Evolutionary conservation across 2,113 vertebrate species (phyloP).

Genomic region (Lamprologus lemairii): DNA sequence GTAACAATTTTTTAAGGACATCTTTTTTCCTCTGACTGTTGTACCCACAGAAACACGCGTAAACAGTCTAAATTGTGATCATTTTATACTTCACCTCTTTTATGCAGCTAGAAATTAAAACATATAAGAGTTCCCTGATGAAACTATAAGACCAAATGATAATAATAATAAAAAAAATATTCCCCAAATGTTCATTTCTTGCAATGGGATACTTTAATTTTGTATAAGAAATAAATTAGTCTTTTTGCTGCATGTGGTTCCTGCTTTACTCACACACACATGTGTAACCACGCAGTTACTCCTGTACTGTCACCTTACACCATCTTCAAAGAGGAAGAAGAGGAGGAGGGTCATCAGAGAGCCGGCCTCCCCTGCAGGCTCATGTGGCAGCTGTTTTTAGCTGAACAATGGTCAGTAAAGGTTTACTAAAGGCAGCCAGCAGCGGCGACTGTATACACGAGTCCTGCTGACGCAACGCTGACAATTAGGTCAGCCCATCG

Average conservation of each 20-base stretch:
- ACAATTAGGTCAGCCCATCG: not conserved
- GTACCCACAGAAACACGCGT: not conserved
- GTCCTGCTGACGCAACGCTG: not conserved
- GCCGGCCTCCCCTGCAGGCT: conserved; percentile 27
- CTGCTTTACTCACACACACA: not conserved
- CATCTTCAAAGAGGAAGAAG: not conserved
- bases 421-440: not conserved
- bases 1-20: not conserved
- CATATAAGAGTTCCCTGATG: not conserved
- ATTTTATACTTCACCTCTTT: not conserved
- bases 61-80: not conserved
- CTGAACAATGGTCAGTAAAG: not conserved
- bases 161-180: accelerated
- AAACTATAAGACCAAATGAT: not conserved
- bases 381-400: conserved; percentile 21
- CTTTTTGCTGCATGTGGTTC: not conserved
- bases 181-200: not conserved
- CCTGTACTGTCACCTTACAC: not conserved
- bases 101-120: not conserved
- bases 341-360: conserved; percentile 24
- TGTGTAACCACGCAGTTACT: not conserved
- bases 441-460: not conserved
- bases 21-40: not conserved
- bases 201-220: not conserved
- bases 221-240: not conserved